Conservation (phyloP, 2,797 vertebrate genomes). For the Tokudaia muenninki region DNA sequence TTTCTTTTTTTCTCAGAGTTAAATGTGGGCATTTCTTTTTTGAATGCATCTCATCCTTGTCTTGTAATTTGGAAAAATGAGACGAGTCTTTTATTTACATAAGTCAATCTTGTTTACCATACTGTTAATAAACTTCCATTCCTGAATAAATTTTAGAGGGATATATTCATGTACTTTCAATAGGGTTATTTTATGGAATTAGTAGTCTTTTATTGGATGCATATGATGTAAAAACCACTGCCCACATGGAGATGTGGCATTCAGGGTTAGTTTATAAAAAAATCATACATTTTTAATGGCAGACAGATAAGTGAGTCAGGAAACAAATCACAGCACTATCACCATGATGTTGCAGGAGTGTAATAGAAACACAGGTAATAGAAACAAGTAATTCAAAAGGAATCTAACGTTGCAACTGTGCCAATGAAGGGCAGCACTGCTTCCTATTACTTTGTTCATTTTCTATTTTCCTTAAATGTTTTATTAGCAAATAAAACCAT, state of each 20-base stretch:
- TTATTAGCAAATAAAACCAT: not conserved
- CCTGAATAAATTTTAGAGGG: not conserved
- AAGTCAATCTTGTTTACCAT: not conserved
- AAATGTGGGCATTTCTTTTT: not conserved
- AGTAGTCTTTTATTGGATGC: not conserved
- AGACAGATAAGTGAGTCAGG: not conserved
- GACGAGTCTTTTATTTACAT: not conserved
- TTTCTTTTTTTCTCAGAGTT: not conserved
- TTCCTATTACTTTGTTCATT: not conserved
- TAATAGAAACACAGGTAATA: not conserved
- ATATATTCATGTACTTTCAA: not conserved
- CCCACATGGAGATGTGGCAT: not conserved
- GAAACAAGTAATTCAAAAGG: not conserved
- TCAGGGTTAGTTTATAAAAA: not conserved
- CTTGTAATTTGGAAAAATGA: not conserved
- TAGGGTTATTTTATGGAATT: not conserved
- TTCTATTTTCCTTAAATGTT: not conserved
- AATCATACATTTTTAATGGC: not conserved
- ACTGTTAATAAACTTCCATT: not conserved
- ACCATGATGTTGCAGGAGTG: not conserved
- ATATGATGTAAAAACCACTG: not conserved
- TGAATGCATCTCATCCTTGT: not conserved
- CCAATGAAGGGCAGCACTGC: not conserved
- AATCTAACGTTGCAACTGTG: not conserved
- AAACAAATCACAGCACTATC: not conserved